These are phyloP conservation scores for Bombus picipes DNA, from an alignment of 1,140 invertebrate genomes.

Conservation along the genomic window DNA sequence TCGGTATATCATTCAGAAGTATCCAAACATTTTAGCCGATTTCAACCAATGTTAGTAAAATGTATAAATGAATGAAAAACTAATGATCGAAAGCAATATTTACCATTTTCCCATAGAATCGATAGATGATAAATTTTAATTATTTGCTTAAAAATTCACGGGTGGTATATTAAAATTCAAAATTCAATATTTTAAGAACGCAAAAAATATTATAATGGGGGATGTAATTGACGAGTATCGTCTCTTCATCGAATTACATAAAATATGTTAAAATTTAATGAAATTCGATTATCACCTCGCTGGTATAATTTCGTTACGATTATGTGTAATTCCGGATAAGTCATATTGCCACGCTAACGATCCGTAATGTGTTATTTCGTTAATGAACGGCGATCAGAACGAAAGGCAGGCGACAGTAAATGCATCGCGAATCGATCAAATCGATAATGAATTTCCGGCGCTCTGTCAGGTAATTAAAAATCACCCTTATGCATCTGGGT, in stretches of 20 bases:
- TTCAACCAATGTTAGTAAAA: too few species aligned
- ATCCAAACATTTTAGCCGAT: too few species aligned
- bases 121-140: too few species aligned
- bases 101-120: too few species aligned
- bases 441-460: constrained; percentile 36
- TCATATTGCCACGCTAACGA: constrained; percentile 1
- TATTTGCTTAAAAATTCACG: too few species aligned
- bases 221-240: neutral
- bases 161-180: too few species aligned
- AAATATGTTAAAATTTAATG: neutral
- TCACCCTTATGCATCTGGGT: constrained; percentile 40
- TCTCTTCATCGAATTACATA: neutral
- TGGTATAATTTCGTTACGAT: constrained; percentile 5
- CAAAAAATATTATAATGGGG: neutral
- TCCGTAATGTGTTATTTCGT: constrained; percentile 32
- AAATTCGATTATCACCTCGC: neutral
- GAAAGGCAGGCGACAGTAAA: neutral
- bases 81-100: too few species aligned
- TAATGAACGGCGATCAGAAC: constrained; percentile 29
- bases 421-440: constrained; percentile 28
- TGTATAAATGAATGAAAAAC: too few species aligned
- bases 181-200: too few species aligned
- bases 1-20: too few species aligned
- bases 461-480: constrained; percentile 42
- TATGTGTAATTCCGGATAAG: constrained; percentile 6